Evolutionary conservation across 2,797 vertebrate species (phyloP), one percentile per base, ranked within the genome.

Genomic region (Ceyx erithaca): DNA sequence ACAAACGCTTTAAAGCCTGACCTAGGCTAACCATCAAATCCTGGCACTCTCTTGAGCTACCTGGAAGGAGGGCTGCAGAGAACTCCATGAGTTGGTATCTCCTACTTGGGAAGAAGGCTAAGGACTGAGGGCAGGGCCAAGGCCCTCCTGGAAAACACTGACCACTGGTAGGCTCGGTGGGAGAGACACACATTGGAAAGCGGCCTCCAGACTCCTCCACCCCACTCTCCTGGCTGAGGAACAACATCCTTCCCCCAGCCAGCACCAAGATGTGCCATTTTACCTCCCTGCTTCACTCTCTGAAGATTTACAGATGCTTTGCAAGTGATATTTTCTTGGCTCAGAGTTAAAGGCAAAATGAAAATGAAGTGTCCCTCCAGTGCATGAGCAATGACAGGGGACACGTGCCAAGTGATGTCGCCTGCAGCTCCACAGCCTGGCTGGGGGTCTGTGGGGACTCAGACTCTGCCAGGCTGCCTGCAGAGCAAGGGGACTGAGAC

Each of bases 1-100:
- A 51, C 9, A 67, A 40, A 40, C 16, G 31, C 31, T 31, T 40
- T 3, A 80, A 45, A 79, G 17, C 1, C 7, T 26, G 28, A 10
- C 25, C 35, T 45, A 52, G 35, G 25, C 6, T 1, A 35, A 13
- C 23, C 25, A 30, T 1, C 14, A 30, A 30, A 58, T 37, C 40
- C 31, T 35, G 63, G 31, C 2, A 3, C 12, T 58, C 14, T 15
- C 9, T 9, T 0, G 4, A 9, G 19, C 25, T 63, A 3, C 11
- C 11, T 5, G 64, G 7, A 63, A 63, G 61, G 48, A 55, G 41
- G 28, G n/a, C 3, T 10, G 5, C 31, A 79, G 40, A 12, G 68
- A 79, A 52, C 40, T 7, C 6, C 5, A 1, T 19, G 40, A 62
- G 33, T 1, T 69, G 28, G 1, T 33, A 5, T 25, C 30, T 41